These are phyloP conservation scores for Peromyscus aztecus DNA, from an alignment of 2,797 vertebrate species.

Conservation along the genomic window DNA sequence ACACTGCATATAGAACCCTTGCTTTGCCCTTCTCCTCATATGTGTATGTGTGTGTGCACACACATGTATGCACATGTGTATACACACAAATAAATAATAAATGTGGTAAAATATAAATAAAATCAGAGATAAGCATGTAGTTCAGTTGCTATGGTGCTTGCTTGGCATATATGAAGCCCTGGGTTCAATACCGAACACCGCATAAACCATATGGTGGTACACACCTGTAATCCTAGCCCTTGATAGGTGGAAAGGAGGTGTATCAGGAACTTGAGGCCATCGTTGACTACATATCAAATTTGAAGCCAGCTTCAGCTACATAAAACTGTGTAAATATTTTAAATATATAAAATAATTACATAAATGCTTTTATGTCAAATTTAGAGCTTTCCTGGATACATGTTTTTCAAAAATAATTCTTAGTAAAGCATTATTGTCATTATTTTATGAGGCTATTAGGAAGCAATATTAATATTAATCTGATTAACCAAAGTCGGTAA, in stretches of 20 bases:
- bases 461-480: slow-evolving; percentile 18
- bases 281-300: not conserved
- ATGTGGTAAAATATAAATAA: not conserved
- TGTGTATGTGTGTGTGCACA: not conserved
- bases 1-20: not conserved
- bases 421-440: not conserved
- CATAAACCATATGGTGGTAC: not conserved
- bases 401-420: not conserved
- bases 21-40: no score
- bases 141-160: not conserved
- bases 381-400: not conserved
- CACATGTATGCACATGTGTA: not conserved
- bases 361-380: not conserved
- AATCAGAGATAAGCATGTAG: not conserved
- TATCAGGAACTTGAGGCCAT: not conserved
- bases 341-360: not conserved
- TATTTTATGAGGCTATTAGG: slow-evolving; percentile 25
- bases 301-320: not conserved
- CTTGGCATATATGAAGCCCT: not conserved
- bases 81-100: not conserved
- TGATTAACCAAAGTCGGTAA: not conserved
- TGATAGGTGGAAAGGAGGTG: not conserved
- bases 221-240: not conserved
- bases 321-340: not conserved
- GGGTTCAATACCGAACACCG: not conserved